Conservation (phyloP, 2,888 invertebrate genomes). For the Lochmaea crataegi region DNA sequence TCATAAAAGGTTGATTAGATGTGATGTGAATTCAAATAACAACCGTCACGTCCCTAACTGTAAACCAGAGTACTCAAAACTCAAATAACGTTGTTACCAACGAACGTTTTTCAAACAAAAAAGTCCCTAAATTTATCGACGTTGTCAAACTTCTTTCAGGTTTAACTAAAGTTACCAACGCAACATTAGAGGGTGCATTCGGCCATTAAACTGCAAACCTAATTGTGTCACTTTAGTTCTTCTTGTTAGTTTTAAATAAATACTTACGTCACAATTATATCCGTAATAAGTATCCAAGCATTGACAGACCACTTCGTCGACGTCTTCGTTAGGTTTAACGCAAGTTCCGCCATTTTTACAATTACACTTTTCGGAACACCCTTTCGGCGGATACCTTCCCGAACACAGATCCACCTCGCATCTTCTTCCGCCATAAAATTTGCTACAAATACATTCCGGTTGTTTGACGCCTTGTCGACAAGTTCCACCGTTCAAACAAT, state of each 20-base stretch:
- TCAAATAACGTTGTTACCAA: too few species aligned
- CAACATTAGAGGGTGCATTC: too few species aligned
- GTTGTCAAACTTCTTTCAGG: too few species aligned
- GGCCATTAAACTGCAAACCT: too few species aligned
- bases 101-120: too few species aligned
- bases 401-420: conserved; percentile 66
- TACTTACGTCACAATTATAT: conserved; percentile 67
- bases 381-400: conserved; percentile 56
- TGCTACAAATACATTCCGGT: conserved; percentile 65
- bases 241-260: not conserved
- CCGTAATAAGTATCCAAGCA: conserved; percentile 71
- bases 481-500: conserved; percentile 71
- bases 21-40: too few species aligned
- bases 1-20: too few species aligned
- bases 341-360: conserved; percentile 56
- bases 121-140: too few species aligned
- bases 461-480: conserved; percentile 60
- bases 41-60: too few species aligned
- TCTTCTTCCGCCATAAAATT: conserved; percentile 66
- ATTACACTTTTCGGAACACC: conserved; percentile 45
- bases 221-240: not conserved
- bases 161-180: too few species aligned
- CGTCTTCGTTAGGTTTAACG: conserved; percentile 67
- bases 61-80: too few species aligned
- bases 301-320: conserved; percentile 68